Percentiles rank a stretch among this genome's conserved stretches.
phyloP scores from a whole-genome alignment of 2,797 vertebrate genomes.

The Enteromius unitaeniatus region DNA sequence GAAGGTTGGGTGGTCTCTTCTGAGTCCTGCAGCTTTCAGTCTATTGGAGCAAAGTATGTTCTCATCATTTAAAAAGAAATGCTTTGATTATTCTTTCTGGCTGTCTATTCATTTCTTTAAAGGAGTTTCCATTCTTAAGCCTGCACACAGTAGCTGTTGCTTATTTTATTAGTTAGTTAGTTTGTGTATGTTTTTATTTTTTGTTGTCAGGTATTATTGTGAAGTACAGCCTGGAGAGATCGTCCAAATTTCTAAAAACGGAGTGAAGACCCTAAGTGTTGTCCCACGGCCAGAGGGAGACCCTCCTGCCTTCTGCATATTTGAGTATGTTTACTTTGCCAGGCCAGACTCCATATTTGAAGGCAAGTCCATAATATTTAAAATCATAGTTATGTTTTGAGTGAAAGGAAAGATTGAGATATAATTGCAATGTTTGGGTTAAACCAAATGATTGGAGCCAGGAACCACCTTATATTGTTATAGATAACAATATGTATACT shows the following conservation, averaged over 20 bases:
- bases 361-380: slow-evolving; percentile 70
- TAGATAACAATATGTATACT: not conserved
- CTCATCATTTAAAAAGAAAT: not conserved
- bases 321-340: slow-evolving; percentile 99
- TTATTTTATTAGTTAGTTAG: not conserved
- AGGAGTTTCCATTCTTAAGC: not conserved
- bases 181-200: not conserved
- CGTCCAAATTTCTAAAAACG: slow-evolving; percentile 91
- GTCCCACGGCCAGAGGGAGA: slow-evolving; percentile 88
- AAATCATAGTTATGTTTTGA: not conserved
- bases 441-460: not conserved
- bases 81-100: not conserved
- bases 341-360: slow-evolving; percentile 98
- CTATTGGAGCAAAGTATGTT: slow-evolving; percentile 94
- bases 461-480: not conserved
- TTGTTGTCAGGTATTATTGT: slow-evolving; percentile 86
- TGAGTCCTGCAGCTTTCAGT: slow-evolving; percentile 98
- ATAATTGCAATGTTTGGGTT: not conserved
- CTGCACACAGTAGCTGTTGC: not conserved
- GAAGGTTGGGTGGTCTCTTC: slow-evolving; percentile 99
- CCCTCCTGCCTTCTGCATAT: slow-evolving; percentile 94
- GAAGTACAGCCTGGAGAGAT: slow-evolving; percentile 97
- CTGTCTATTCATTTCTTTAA: not conserved
- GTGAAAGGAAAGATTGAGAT: not conserved
- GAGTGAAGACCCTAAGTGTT: slow-evolving; percentile 86